Conservation (phyloP, 1,140 invertebrate genomes). For the Leptopilina boulardi region DNA sequence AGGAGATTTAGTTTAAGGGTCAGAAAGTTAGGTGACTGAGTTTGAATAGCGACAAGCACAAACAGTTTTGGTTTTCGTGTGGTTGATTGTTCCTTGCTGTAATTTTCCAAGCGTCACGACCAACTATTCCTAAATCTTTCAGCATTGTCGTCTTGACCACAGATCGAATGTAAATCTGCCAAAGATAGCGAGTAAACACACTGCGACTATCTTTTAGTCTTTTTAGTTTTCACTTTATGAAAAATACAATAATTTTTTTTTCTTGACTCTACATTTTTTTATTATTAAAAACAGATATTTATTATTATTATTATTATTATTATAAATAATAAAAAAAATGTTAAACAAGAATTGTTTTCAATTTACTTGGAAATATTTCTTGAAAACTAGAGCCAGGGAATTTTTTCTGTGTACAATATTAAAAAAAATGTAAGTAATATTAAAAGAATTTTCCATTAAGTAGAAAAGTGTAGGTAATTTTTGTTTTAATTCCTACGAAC, state of each 20-base stretch:
- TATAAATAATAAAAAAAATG: no score
- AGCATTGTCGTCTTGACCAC: conserved; percentile 32
- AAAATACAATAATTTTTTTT: background rate
- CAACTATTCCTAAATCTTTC: conserved; percentile 34
- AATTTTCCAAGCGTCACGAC: conserved; percentile 20
- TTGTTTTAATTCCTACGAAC: no score
- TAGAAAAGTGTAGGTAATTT: no score
- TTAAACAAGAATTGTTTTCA: no score
- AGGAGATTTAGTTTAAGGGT: conserved; percentile 7
- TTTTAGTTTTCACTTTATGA: background rate
- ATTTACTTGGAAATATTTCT: no score
- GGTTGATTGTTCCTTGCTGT: conserved; percentile 24
- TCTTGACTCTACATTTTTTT: no score
- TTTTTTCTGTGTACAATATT: no score
- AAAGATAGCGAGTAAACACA: background rate
- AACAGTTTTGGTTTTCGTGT: conserved; percentile 33
- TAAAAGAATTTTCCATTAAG: no score
- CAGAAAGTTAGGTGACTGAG: conserved; percentile 27
- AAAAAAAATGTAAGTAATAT: no score
- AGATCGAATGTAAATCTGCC: conserved; percentile 27
- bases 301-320: no score
- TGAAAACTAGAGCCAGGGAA: no score
- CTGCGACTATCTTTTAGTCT: background rate
- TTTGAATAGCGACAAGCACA: conserved; percentile 30
- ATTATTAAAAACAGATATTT: no score